Evolutionary conservation across 2,797 vertebrate species (phyloP), one percentile per base, ranked within the genome.

Genomic region (Poecile montanus): DNA sequence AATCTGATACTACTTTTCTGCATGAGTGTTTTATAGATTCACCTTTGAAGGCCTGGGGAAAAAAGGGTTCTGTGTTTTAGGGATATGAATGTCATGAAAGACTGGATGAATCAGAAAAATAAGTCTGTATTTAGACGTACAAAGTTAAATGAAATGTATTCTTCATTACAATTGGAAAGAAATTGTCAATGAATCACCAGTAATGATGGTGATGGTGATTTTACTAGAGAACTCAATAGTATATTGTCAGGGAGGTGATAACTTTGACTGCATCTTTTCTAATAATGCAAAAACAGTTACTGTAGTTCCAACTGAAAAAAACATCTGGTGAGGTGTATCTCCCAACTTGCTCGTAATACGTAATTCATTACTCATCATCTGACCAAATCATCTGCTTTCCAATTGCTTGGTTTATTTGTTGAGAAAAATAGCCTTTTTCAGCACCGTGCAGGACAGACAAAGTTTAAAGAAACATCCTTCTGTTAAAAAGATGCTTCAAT

Each of bases 161-260:
- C 71, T 53, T 93, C 67, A 77, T 96, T 91, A 88, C 62, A 96
- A 89, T 88, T 93, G 73, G 87, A 93, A 94, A 86, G 56, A 40
- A 85, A 70, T 76, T 94, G 80, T 71, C 89, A 91, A 1, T 79
- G 74, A 86, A 48, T 91, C 4, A 65, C 47, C 27, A 79, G 68
- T 73, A 72, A 72, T 17, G 27, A 51, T 44, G 44, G 86, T 96
- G 88, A 85, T 86, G 48, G 91, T 96, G 94, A 88, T 82, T 96
- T 88, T 91, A 82, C 32, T 78, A 38, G 19, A 83, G 48, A 88
- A 57, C 45, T 79, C 65, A 44, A 13, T 19, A 26, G 8, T 30
- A 13, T 36, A 25, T 47, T 70, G 47, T 63, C 47, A 76, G 32
- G 16, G 15, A 27, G 30, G 16, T 45, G 32, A 34, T 63, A 66